Conservation (phyloP, 1,140 invertebrate species). For the Druon quercuslanigerum region DNA sequence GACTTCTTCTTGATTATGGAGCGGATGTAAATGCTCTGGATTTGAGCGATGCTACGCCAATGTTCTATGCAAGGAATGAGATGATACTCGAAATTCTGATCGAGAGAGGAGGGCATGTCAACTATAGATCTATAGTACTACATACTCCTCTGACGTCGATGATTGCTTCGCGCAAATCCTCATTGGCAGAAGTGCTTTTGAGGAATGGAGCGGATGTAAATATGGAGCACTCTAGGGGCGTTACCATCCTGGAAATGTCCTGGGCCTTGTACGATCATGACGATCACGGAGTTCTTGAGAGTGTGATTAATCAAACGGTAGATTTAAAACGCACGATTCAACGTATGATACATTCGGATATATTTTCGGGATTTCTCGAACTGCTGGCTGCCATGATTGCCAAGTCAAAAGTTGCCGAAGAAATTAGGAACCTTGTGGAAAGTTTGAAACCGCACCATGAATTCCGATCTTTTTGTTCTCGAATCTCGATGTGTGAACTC, state of each 20-base stretch:
- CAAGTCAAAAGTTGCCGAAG: not conserved
- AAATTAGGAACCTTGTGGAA: not conserved
- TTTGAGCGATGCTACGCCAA: not conserved
- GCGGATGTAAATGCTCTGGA: not conserved
- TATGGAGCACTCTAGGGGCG: not conserved
- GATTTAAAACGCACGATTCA: not conserved
- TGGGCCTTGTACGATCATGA: not conserved
- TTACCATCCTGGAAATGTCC: not conserved
- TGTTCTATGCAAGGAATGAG: not conserved
- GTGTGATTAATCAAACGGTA: not conserved
- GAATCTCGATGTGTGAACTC: not conserved
- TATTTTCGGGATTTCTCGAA: not conserved
- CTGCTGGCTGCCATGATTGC: not conserved
- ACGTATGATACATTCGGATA: not conserved
- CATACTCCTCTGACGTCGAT: not conserved
- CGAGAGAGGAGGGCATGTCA: not conserved
- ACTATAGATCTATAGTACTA: too few relatives aligned
- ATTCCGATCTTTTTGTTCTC: not conserved
- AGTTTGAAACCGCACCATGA: not conserved
- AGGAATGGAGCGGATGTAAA: not conserved
- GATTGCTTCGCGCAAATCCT: not conserved
- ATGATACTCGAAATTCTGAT: not conserved
- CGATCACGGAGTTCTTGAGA: not conserved
- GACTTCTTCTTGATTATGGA: not conserved
- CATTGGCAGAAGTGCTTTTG: not conserved